Evolutionary conservation across 2,888 invertebrate genomes (phyloP), one percentile per base, ranked within the genome.

Genomic region (Lepidocyrtoides sp.): DNA sequence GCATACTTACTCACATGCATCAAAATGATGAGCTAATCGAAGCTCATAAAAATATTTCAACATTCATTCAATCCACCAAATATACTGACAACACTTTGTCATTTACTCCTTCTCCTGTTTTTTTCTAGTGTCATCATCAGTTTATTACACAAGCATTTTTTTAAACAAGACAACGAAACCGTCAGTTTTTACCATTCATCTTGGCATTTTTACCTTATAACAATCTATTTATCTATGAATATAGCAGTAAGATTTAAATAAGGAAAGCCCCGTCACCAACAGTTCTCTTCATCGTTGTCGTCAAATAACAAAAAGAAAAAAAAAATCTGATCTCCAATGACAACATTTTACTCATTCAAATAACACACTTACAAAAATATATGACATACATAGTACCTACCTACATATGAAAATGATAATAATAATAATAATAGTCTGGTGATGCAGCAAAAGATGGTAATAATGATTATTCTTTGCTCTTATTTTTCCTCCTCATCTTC

Each of bases 371-470:
- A 72, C 44, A 20, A 7, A 12, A 51, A 51, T 26, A 36, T 26
- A 75, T 0, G 14, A 26, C 48, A 48, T 51, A 54, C 51, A 4
- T 72, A 29, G 29, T 14, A 63, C 14, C 8, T 57, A 5, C 0
- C n/a, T 36, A 51, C 26, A 72, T 51, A 44, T 26, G 60, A 75
- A 72, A 10, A 51, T 54, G 48, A 20, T 0, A 23, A 57, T 54
- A 48, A 48, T 23, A 8, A 29, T 26, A 36, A 36, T 7, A 32
- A 41, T 69, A 66, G 12, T 12, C 14, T 60, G n/a, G 57, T 60
- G 87, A 87, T 79, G 63, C 48, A 79, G 79, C 63, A 60, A 77
- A 87, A 87, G 60, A 87, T 77, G 77, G 20, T n/a, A 81, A 72
- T 36, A 23, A 29, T 66, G 66, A 66, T 29, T 36, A 32, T 32